Percentiles rank a stretch among this genome's conserved stretches.
Evolutionary conservation across 2,888 invertebrate species (phyloP).

Genomic region (Mythimna albipuncta): DNA sequence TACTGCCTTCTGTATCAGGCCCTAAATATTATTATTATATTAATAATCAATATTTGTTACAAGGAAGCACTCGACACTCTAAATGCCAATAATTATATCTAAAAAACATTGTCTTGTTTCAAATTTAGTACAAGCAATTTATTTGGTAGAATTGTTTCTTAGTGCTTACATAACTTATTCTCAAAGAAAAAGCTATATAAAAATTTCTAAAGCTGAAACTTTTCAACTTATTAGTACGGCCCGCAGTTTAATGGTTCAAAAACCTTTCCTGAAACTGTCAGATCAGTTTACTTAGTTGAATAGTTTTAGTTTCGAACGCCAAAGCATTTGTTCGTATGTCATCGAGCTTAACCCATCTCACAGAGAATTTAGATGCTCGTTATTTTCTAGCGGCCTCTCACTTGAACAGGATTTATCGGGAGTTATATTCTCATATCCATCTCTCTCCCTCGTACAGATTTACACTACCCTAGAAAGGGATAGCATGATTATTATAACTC

Average conservation of each 20-base stretch:
- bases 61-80: too few species aligned
- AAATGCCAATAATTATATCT: too few species aligned
- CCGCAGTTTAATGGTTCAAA: neutral
- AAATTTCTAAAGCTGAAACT: too few species aligned
- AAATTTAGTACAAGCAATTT: too few species aligned
- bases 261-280: neutral
- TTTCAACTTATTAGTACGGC: neutral
- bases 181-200: too few species aligned
- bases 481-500: slow-evolving; percentile 29
- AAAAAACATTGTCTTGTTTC: too few species aligned
- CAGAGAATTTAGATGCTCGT: slow-evolving; percentile 63
- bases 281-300: neutral
- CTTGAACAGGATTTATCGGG: slow-evolving; percentile 59
- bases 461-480: slow-evolving; percentile 17
- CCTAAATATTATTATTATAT: too few species aligned
- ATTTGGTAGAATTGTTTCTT: too few species aligned
- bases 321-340: slow-evolving; percentile 45
- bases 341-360: slow-evolving; percentile 51
- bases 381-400: slow-evolving; percentile 63
- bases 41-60: too few species aligned
- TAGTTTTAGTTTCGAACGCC: slow-evolving; percentile 1
- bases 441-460: slow-evolving; percentile 14
- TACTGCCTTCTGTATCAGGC: too few species aligned
- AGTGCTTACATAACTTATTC: too few species aligned
- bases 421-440: slow-evolving; percentile 38